phyloP scores from a whole-genome alignment of 2,113 vertebrate genomes.

The Anhinga rufa region DNA sequence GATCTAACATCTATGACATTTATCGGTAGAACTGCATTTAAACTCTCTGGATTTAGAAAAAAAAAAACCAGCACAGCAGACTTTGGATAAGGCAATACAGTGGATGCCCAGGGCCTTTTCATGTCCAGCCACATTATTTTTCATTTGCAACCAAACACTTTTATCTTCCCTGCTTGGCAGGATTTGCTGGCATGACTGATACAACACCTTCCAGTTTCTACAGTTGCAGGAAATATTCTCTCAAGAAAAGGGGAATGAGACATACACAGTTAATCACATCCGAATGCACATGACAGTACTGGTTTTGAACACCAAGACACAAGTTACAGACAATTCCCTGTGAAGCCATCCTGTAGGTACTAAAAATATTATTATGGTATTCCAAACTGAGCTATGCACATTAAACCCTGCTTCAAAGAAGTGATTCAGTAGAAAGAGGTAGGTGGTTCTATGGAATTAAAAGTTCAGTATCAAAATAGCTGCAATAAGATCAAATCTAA shows the following conservation, averaged over 20 bases:
- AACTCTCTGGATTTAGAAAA: not conserved
- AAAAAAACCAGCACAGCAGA: not conserved
- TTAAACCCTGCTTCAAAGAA: not conserved
- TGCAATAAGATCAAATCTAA: conserved; percentile 6
- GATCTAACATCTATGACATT: not conserved
- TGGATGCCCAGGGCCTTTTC: not conserved
- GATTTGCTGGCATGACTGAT: not conserved
- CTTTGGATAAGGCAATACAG: not conserved
- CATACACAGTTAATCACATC: not conserved
- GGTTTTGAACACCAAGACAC: not conserved
- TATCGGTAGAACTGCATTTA: not conserved
- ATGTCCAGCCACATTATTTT: accelerated
- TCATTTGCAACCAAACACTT: not conserved
- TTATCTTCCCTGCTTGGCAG: not conserved
- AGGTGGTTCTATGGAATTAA: not conserved
- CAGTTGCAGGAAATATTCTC: not conserved
- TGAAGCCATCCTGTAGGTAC: not conserved
- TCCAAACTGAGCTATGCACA: not conserved
- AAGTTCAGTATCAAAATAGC: not conserved
- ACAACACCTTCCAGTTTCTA: not conserved
- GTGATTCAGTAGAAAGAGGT: not conserved
- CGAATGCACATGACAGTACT: not conserved
- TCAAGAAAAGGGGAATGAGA: not conserved
- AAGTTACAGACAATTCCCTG: not conserved
- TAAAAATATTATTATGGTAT: not conserved